phyloP scores from a whole-genome alignment of 2,888 invertebrate species.

The Eustalomyia histrio region DNA sequence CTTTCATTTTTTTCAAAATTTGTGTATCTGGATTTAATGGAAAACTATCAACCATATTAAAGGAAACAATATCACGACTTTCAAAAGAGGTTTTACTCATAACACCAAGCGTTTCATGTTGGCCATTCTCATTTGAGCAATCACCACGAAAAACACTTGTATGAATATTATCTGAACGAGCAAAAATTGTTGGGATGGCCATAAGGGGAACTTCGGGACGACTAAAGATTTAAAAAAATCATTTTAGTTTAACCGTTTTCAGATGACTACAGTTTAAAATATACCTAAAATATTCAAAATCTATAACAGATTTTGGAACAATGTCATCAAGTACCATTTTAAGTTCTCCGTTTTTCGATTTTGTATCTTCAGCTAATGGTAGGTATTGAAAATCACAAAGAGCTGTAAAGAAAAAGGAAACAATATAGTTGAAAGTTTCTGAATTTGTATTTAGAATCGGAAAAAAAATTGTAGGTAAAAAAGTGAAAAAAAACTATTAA shows the following conservation, averaged over 20 bases:
- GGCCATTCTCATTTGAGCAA: slow-evolving; percentile 77
- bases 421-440: too few relatives aligned
- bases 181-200: slow-evolving; percentile 88
- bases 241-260: background rate
- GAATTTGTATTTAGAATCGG: too few relatives aligned
- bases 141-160: slow-evolving; percentile 73
- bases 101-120: slow-evolving; percentile 80
- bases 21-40: slow-evolving; percentile 83
- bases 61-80: slow-evolving; percentile 83
- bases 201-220: slow-evolving; percentile 81
- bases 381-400: slow-evolving; percentile 96
- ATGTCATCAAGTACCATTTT: slow-evolving; percentile 83
- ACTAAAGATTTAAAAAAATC: slow-evolving; percentile 72
- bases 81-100: slow-evolving; percentile 81
- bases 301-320: slow-evolving; percentile 81
- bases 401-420: slow-evolving; percentile 80
- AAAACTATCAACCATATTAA: slow-evolving; percentile 82
- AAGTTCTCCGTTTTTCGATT: slow-evolving; percentile 52
- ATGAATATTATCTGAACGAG: slow-evolving; percentile 85
- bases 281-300: slow-evolving; percentile 81
- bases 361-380: slow-evolving; percentile 83
- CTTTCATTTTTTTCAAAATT: slow-evolving; percentile 81
- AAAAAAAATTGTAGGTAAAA: too few relatives aligned
- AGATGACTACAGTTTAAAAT: background rate
- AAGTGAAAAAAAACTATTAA: too few relatives aligned